These are phyloP conservation scores for Seriola aureovittata DNA, from an alignment of 2,113 vertebrate species.

Conservation along the genomic window DNA sequence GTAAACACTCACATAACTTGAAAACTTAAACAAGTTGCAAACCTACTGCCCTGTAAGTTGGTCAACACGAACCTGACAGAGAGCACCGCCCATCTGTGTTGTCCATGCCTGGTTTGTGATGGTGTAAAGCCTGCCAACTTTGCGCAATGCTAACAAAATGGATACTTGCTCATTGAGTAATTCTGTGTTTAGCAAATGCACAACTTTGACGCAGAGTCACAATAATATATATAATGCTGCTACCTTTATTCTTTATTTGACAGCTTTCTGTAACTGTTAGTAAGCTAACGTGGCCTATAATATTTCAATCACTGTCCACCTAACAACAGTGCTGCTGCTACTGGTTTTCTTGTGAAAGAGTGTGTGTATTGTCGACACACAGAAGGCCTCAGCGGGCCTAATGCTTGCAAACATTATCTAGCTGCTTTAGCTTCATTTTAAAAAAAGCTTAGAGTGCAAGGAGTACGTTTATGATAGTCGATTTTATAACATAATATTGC, in stretches of 20 bases:
- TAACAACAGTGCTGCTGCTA: slow-evolving; percentile 42
- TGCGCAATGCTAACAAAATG: slow-evolving; percentile 50
- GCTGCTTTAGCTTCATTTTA: not conserved
- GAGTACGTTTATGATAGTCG: fast-evolving
- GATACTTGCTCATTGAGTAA: slow-evolving; percentile 6
- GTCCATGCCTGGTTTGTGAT: slow-evolving; percentile 74
- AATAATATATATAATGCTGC: not conserved
- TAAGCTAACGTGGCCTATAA: slow-evolving; percentile 55
- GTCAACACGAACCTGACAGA: slow-evolving; percentile 29
- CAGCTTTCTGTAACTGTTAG: not conserved
- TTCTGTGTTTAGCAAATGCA: not conserved
- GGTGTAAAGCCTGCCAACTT: slow-evolving; percentile 61
- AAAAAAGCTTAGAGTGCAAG: fast-evolving
- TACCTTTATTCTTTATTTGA: too few species aligned
- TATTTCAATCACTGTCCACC: slow-evolving; percentile 59
- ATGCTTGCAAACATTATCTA: not conserved
- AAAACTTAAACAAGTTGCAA: not conserved
- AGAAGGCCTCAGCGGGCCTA: slow-evolving; percentile 3
- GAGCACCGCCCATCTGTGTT: slow-evolving; percentile 73
- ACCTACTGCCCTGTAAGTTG: not conserved
- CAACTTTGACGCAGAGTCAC: not conserved
- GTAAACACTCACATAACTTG: not conserved
- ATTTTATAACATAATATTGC: not conserved
- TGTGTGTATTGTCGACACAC: slow-evolving; percentile 28
- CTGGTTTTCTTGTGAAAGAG: slow-evolving; percentile 14